phyloP scores from a whole-genome alignment of 30 jellyfish, hydroid and myxozoan genomes.

The Aurelia aurita complex sp. Pacific region DNA sequence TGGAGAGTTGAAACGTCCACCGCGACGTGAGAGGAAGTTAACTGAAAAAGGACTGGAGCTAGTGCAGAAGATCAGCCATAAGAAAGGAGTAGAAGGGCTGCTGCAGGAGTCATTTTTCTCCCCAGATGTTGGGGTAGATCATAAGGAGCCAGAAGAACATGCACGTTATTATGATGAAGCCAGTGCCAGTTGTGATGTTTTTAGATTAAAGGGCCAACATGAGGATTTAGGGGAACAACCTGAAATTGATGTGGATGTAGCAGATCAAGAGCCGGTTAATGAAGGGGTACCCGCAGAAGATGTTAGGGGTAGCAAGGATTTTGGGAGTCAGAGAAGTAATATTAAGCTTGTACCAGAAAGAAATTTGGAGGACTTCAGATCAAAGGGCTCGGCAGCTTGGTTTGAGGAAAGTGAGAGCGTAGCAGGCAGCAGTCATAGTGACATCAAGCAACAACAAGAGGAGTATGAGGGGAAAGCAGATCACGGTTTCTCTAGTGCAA shows the following conservation, averaged over 20 bases:
- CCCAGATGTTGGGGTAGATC: slow-evolving; percentile 9
- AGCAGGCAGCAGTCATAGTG: background rate
- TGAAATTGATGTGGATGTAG: background rate
- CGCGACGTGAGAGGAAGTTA: slow-evolving; percentile 46
- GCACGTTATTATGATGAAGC: background rate
- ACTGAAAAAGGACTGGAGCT: slow-evolving; percentile 65
- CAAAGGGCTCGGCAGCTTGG: background rate
- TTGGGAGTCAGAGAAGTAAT: background rate
- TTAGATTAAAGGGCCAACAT: no score
- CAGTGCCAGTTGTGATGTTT: no score
- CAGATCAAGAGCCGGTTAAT: background rate
- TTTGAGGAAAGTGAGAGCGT: background rate
- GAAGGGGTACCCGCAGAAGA: background rate
- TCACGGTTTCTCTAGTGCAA: background rate
- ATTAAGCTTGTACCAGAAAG: slow-evolving; percentile 9
- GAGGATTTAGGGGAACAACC: background rate
- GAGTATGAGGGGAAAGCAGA: background rate
- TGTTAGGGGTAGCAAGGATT: no score
- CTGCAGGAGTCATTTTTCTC: slow-evolving; percentile 29
- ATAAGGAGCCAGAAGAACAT: background rate
- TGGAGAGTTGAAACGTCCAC: slow-evolving; percentile 30
- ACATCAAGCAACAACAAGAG: background rate
- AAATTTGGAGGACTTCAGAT: background rate
- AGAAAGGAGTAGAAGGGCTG: slow-evolving; percentile 38
- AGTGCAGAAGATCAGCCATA: slow-evolving; percentile 36